Conservation (phyloP, 2,113 vertebrate genomes). For the Catharus bicknelli region DNA sequence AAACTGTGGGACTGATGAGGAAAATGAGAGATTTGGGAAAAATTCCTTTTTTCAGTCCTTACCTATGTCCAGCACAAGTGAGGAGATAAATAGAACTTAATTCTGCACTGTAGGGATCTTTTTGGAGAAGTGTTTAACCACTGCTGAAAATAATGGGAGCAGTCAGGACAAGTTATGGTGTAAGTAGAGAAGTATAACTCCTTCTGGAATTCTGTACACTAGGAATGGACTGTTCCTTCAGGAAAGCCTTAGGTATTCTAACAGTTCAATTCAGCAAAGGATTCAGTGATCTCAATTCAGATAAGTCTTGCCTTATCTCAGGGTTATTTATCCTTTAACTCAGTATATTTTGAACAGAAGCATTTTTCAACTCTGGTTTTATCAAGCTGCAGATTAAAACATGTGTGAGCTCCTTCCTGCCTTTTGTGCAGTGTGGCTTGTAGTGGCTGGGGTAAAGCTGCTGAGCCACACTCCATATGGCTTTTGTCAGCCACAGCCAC, state of each 20-base stretch:
- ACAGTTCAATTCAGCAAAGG: neutral
- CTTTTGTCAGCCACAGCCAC: neutral
- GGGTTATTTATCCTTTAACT: neutral
- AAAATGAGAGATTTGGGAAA: neutral
- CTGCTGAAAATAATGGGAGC: neutral
- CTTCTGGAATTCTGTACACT: neutral
- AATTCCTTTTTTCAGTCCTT: neutral
- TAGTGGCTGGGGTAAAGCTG: neutral
- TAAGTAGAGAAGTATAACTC: neutral
- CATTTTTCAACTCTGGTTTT: neutral
- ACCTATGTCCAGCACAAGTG: neutral
- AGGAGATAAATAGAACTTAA: neutral
- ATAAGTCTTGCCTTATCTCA: neutral
- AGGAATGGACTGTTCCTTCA: neutral
- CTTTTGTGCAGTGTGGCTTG: neutral
- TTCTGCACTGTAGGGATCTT: neutral
- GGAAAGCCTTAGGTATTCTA: neutral
- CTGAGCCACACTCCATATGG: neutral
- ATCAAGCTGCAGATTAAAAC: neutral
- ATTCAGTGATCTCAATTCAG: fast-evolving
- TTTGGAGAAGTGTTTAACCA: neutral
- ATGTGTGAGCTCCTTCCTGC: neutral
- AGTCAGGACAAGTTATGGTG: neutral
- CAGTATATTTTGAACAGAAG: neutral
- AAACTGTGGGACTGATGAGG: neutral